These are phyloP conservation scores for Anguilla marmorata DNA, from an alignment of 2,797 vertebrate species.

Conservation along the genomic window DNA sequence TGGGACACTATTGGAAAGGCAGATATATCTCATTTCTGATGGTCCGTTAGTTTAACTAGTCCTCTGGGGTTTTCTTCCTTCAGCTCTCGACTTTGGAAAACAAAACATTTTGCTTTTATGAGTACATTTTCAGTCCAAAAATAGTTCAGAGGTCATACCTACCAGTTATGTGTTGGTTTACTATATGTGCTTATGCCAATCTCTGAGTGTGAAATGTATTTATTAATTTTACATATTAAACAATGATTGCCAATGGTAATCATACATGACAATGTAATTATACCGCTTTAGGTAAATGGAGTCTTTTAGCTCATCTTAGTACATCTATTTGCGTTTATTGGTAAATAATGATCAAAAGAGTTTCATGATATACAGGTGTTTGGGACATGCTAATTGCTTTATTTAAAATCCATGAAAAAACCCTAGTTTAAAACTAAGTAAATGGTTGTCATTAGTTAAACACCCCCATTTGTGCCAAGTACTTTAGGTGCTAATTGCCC, in stretches of 20 bases:
- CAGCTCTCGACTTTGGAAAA: constrained; percentile 48
- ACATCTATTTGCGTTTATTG: neutral
- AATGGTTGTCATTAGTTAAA: constrained; percentile 64
- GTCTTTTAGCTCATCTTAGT: neutral
- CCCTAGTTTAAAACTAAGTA: constrained; percentile 59
- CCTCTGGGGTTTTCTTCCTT: constrained; percentile 39
- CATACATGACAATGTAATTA: neutral
- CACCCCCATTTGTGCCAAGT: constrained; percentile 55
- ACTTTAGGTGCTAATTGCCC: constrained; percentile 68
- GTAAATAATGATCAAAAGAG: neutral
- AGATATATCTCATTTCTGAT: constrained; percentile 59
- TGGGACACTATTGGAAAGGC: constrained; percentile 57
- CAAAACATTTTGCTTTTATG: constrained; percentile 52
- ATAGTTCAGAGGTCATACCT: constrained; percentile 34
- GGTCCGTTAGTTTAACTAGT: constrained; percentile 57
- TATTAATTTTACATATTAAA: neutral
- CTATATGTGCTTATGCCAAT: neutral
- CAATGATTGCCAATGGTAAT: neutral
- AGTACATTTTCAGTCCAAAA: constrained; percentile 47
- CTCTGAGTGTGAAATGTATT: neutral
- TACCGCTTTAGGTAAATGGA: neutral
- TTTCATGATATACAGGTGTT: neutral
- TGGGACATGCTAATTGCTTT: neutral
- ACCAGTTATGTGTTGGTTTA: neutral
- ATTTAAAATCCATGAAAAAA: neutral